Percentiles rank a stretch among this genome's conserved stretches.
Evolutionary conservation across 2,888 invertebrate species (phyloP).

Genomic region (Choreutis nemorana): DNA sequence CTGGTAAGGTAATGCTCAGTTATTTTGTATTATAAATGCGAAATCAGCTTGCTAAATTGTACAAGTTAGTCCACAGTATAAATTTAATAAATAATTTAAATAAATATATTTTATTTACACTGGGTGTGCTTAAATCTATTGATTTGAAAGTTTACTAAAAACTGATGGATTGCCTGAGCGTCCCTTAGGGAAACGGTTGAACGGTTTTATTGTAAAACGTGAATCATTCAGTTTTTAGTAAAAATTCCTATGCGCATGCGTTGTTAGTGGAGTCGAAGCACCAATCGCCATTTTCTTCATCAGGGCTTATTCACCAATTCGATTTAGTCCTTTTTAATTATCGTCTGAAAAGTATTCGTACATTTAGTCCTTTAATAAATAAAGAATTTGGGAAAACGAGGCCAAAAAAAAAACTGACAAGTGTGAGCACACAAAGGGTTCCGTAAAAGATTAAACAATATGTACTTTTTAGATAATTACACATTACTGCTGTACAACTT

Average conservation of each 20-base stretch:
- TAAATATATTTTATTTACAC: slow-evolving; percentile 47
- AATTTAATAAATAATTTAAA: slow-evolving; percentile 36
- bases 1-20: slow-evolving; percentile 29
- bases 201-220: no score
- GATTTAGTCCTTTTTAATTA: slow-evolving; percentile 51
- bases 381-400: no score
- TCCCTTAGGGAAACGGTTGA: no score
- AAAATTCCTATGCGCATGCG: no score
- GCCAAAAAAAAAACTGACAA: no score
- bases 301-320: slow-evolving; percentile 30
- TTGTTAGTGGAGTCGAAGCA: slow-evolving; percentile 21
- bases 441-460: no score
- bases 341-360: slow-evolving; percentile 48
- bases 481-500: no score
- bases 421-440: no score
- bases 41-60: slow-evolving; percentile 36
- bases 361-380: slow-evolving; percentile 31
- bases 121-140: slow-evolving; percentile 5
- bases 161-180: no score
- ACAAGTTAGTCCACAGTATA: slow-evolving; percentile 40
- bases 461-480: no score
- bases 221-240: no score
- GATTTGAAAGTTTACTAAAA: no score
- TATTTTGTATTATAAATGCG: slow-evolving; percentile 44
- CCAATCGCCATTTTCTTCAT: slow-evolving; percentile 23